Conservation (phyloP, 2,888 invertebrate genomes). For the Plagodis dolabraria region DNA sequence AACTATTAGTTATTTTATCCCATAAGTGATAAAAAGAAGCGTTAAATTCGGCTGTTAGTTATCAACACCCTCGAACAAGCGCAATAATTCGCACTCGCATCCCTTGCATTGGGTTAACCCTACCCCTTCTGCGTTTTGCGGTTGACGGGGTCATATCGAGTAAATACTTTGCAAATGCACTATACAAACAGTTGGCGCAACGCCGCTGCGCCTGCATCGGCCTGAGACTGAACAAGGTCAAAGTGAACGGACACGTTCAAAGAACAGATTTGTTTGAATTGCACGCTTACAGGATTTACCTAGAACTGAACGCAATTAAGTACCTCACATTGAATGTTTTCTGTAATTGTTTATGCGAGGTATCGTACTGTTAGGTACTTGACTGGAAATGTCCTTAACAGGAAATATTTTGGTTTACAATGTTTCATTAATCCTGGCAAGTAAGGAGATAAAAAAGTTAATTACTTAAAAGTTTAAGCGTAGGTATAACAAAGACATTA, state of each 20-base stretch:
- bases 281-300: slow-evolving; percentile 32
- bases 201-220: slow-evolving; percentile 27
- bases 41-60: too few relatives aligned
- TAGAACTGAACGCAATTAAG: slow-evolving; percentile 27
- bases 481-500: too few relatives aligned
- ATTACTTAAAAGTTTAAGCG: too few relatives aligned
- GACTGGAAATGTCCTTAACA: neutral
- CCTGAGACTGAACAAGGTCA: slow-evolving; percentile 47
- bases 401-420: too few relatives aligned
- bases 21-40: too few relatives aligned
- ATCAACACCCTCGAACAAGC: too few relatives aligned
- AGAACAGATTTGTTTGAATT: slow-evolving; percentile 37
- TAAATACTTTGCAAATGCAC: slow-evolving; percentile 56
- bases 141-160: slow-evolving; percentile 39
- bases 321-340: slow-evolving; percentile 8
- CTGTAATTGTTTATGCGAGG: neutral
- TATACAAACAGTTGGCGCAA: slow-evolving; percentile 57
- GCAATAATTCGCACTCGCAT: too few relatives aligned
- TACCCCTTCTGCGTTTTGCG: neutral
- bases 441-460: too few relatives aligned
- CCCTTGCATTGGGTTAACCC: neutral
- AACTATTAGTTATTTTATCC: too few relatives aligned
- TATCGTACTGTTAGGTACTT: neutral
- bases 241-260: slow-evolving; percentile 44
- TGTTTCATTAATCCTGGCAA: too few relatives aligned